phyloP scores from a whole-genome alignment of 2,113 vertebrate genomes.

The Daphoenositta chrysoptera region DNA sequence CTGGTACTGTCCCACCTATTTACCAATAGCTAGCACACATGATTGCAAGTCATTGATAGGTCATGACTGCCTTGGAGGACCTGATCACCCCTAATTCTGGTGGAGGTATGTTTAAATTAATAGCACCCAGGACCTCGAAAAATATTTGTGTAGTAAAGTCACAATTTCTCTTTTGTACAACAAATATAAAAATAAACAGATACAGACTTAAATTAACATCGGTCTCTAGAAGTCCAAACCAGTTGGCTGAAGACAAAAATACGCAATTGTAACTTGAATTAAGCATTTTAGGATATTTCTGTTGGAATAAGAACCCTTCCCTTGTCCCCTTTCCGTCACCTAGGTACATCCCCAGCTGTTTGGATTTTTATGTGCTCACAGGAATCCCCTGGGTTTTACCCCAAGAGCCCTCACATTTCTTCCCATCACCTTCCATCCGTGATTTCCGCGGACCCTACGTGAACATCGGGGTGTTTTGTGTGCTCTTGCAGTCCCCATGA shows the following conservation, averaged over 20 bases:
- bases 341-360: background rate
- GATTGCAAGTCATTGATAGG: background rate
- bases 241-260: conserved; percentile 59
- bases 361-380: background rate
- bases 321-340: background rate
- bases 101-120: conserved; percentile 58
- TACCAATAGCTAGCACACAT: conserved; percentile 12
- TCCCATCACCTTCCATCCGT: rapidly evolving
- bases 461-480: background rate
- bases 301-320: conserved; percentile 1
- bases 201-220: conserved; percentile 60
- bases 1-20: conserved; percentile 25
- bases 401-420: background rate
- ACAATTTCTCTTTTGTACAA: conserved; percentile 61
- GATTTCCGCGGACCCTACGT: background rate
- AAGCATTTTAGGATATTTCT: conserved; percentile 31
- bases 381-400: background rate
- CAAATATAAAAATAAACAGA: conserved; percentile 64
- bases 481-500: background rate
- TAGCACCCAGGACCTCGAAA: conserved; percentile 63
- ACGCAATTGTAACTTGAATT: background rate
- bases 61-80: conserved; percentile 19
- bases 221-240: conserved; percentile 59
- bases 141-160: conserved; percentile 55
- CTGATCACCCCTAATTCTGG: conserved; percentile 42